Conservation (phyloP, 2,888 invertebrate species). For the Campaea margaritaria region DNA sequence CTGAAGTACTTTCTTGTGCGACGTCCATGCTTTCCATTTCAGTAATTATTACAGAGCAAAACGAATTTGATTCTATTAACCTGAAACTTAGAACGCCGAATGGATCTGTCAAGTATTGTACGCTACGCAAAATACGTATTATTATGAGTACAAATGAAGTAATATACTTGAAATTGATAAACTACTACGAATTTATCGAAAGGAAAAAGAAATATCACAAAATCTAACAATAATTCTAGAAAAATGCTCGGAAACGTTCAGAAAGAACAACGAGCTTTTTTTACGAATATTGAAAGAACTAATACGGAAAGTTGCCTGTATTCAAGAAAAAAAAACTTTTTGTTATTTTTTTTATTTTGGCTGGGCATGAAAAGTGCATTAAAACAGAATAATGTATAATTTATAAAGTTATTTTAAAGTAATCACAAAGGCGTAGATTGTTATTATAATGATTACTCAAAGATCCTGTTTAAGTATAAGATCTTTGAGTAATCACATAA, state of each 20-base stretch:
- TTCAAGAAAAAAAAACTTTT: neutral
- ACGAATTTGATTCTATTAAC: constrained; percentile 67
- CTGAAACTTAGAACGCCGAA: constrained; percentile 73
- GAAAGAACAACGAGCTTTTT: constrained; percentile 60
- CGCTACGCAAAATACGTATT: constrained; percentile 35
- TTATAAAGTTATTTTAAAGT: too few species aligned
- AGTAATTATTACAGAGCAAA: constrained; percentile 54
- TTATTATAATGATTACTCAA: too few species aligned
- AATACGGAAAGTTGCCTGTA: constrained; percentile 46
- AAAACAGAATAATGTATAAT: too few species aligned
- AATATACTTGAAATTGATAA: constrained; percentile 21
- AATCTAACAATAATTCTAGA: constrained; percentile 45
- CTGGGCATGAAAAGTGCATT: neutral
- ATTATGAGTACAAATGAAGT: constrained; percentile 16
- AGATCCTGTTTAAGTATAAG: too few species aligned
- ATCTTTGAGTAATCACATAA: too few species aligned
- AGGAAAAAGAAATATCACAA: constrained; percentile 55
- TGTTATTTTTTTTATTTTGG: neutral
- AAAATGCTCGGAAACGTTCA: constrained; percentile 59
- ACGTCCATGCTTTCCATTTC: constrained; percentile 84
- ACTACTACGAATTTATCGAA: constrained; percentile 40
- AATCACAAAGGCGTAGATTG: too few species aligned
- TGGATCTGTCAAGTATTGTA: constrained; percentile 68
- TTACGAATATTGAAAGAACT: constrained; percentile 61
- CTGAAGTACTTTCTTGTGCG: constrained; percentile 75